These are phyloP conservation scores for Sitta carolinensis DNA, from an alignment of 2,797 vertebrate genomes.

Conservation along the genomic window DNA sequence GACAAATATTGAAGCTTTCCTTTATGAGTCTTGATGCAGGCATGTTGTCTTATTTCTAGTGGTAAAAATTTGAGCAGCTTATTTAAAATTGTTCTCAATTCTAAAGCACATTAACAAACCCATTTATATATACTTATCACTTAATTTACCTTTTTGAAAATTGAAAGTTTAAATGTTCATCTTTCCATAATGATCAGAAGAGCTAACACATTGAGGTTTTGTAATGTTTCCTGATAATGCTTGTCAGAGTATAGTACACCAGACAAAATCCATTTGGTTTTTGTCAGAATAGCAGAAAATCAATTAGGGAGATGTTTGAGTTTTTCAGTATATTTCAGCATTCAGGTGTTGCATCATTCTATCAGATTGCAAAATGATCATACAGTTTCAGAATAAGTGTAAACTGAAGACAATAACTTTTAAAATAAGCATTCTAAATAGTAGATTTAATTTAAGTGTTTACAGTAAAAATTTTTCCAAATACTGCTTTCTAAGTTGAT, in stretches of 20 bases:
- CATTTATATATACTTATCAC: neutral
- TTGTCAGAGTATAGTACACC: neutral
- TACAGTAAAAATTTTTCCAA: neutral
- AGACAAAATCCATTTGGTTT: neutral
- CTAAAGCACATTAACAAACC: neutral
- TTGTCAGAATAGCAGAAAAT: neutral
- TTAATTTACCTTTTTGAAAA: neutral
- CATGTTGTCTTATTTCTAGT: neutral
- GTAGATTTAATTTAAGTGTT: neutral
- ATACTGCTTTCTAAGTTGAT: neutral
- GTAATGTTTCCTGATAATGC: neutral
- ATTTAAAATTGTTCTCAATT: neutral
- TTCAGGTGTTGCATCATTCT: neutral
- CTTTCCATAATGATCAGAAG: neutral
- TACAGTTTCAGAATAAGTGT: neutral
- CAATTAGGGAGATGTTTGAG: rapidly evolving
- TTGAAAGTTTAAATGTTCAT: neutral
- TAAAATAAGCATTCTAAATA: neutral
- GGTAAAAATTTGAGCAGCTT: neutral
- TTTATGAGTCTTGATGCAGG: neutral
- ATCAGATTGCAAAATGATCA: neutral
- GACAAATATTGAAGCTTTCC: neutral
- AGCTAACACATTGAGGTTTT: neutral
- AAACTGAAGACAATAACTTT: neutral
- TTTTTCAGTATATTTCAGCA: neutral